Conservation (phyloP, 2,113 vertebrate genomes). For the Balaenoptera acutorostrata region DNA sequence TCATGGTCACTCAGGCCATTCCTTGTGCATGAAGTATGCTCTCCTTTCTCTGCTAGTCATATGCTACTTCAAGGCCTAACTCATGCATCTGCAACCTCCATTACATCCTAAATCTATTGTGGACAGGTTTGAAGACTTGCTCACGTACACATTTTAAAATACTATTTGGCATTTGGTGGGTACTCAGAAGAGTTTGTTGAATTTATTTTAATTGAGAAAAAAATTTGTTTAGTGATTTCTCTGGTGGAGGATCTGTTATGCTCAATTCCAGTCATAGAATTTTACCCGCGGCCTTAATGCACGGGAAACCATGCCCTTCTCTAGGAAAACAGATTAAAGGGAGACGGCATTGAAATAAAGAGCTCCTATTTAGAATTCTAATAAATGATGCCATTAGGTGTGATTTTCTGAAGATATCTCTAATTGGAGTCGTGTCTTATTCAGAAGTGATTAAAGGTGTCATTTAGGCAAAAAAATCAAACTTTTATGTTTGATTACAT, state of each 20-base stretch:
- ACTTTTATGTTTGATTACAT: conserved; percentile 57
- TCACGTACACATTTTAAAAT: background rate
- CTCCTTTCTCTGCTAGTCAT: background rate
- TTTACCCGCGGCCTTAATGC: background rate
- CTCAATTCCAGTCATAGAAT: background rate
- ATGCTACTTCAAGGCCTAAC: background rate
- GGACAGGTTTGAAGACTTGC: background rate
- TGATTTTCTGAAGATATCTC: conserved; percentile 41
- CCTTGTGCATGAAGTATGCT: background rate
- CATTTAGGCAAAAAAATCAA: conserved; percentile 50
- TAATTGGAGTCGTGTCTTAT: conserved; percentile 52
- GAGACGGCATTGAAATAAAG: background rate
- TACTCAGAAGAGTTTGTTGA: background rate
- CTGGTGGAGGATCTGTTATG: background rate
- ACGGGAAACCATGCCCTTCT: background rate
- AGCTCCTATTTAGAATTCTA: conserved; percentile 52
- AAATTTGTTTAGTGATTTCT: background rate
- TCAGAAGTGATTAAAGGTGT: conserved; percentile 56
- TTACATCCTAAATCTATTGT: background rate
- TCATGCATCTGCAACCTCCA: background rate
- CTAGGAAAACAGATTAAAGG: background rate
- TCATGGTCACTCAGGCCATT: background rate
- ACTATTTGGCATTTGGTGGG: background rate
- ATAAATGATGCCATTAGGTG: conserved; percentile 44
- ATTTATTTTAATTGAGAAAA: background rate